These are phyloP conservation scores for Lithosia quadra DNA, from an alignment of 2,888 invertebrate species.

Conservation along the genomic window DNA sequence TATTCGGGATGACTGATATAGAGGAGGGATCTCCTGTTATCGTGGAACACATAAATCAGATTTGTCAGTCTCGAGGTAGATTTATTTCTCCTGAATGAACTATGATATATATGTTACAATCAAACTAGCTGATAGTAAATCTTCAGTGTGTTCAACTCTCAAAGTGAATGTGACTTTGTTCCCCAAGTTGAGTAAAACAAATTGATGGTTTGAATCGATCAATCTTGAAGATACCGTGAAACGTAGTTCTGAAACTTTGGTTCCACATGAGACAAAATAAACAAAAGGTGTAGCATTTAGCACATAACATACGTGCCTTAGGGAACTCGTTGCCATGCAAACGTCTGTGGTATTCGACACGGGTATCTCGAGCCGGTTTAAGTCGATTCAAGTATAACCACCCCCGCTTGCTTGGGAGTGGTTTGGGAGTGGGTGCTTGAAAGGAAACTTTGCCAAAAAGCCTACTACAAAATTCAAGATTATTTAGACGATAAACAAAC, in stretches of 20 bases:
- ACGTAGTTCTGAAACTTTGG: background rate
- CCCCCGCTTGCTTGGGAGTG: too few relatives aligned
- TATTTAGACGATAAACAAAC: too few relatives aligned
- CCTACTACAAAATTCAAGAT: too few relatives aligned
- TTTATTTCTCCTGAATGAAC: background rate
- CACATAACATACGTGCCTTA: background rate
- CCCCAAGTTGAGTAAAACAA: conserved; percentile 1
- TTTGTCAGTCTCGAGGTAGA: background rate
- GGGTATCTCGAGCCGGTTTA: background rate
- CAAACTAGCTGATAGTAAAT: conserved; percentile 1
- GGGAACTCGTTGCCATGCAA: background rate
- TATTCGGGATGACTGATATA: background rate
- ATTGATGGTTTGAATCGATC: background rate
- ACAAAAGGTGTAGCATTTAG: background rate
- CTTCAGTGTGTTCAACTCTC: background rate
- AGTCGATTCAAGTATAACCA: too few relatives aligned
- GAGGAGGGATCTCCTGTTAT: background rate
- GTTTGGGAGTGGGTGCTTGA: too few relatives aligned
- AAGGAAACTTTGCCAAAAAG: too few relatives aligned
- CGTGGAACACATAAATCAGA: conserved; percentile 1
- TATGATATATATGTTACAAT: background rate
- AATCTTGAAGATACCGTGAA: background rate
- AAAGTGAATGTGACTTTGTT: background rate
- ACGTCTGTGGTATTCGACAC: background rate
- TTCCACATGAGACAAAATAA: background rate